A percentile compares a stretch with the other conserved stretches of the same genome.
These are phyloP conservation scores for Dryadula phaetusa DNA, from an alignment of 2,888 invertebrate species.

Conservation along the genomic window DNA sequence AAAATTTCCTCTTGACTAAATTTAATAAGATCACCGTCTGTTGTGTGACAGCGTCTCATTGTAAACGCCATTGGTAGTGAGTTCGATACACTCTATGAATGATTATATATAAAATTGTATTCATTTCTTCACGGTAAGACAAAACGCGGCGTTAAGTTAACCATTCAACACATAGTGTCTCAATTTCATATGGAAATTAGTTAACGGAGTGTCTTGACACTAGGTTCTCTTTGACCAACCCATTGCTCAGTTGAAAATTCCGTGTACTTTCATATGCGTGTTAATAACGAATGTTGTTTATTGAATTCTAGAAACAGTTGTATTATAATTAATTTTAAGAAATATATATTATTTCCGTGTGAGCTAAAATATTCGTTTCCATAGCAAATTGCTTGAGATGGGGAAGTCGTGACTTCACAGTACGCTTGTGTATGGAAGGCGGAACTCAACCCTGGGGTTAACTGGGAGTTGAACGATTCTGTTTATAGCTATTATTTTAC, in stretches of 20 bases:
- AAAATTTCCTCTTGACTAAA: too few relatives aligned
- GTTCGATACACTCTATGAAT: too few relatives aligned
- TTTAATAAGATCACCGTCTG: too few relatives aligned
- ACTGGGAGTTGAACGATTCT: not conserved
- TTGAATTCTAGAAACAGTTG: not conserved
- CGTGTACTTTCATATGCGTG: not conserved
- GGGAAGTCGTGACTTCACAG: slow-evolving; percentile 7
- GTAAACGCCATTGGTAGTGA: too few relatives aligned
- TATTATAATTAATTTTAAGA: slow-evolving; percentile 1
- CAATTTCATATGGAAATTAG: too few relatives aligned
- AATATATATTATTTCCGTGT: not conserved
- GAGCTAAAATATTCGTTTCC: not conserved
- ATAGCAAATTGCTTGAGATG: slow-evolving; percentile 6
- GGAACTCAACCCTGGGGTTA: not conserved
- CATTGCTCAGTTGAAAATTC: not conserved
- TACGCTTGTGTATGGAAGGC: too few relatives aligned
- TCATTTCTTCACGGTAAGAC: too few relatives aligned
- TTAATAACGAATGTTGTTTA: too few relatives aligned
- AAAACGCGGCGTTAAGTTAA: too few relatives aligned
- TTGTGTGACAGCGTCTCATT: too few relatives aligned
- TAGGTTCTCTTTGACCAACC: not conserved
- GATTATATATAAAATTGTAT: too few relatives aligned
- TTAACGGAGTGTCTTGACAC: not conserved
- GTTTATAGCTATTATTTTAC: slow-evolving; percentile 1
- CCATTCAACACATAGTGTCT: too few relatives aligned